phyloP scores from a whole-genome alignment of 2,113 vertebrate genomes.

The Dromaius novaehollandiae region DNA sequence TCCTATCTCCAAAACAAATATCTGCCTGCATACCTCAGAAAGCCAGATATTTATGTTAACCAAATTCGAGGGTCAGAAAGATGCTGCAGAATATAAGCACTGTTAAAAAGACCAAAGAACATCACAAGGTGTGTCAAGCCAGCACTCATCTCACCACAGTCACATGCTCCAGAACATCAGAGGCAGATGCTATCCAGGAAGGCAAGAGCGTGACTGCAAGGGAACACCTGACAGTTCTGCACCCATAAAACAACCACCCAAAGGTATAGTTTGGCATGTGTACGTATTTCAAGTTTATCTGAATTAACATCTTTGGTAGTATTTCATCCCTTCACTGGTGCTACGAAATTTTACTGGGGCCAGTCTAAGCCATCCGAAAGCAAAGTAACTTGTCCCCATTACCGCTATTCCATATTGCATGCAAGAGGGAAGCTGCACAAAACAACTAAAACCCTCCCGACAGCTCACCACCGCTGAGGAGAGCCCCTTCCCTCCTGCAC shows the following conservation, averaged over 20 bases:
- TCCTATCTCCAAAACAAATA: neutral
- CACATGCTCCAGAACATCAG: fast-evolving
- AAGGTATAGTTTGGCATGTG: neutral
- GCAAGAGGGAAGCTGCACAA: neutral
- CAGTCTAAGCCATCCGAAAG: neutral
- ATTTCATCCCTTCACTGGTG: neutral
- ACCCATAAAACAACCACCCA: neutral
- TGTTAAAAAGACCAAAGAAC: neutral
- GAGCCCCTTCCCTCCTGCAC: neutral
- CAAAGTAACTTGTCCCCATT: fast-evolving
- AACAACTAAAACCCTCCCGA: too few relatives aligned
- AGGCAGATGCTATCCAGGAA: neutral
- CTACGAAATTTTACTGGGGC: neutral
- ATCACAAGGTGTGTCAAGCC: neutral
- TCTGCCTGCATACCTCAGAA: neutral
- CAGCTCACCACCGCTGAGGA: fast-evolving
- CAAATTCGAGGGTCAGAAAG: neutral
- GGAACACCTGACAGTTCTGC: neutral
- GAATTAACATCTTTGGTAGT: neutral
- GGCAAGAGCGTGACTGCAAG: neutral
- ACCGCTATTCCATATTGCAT: fast-evolving
- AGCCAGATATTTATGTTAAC: neutral
- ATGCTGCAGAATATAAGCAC: neutral
- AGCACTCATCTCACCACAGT: neutral
- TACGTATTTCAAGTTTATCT: neutral